Base-by-base conservation (phyloP, 2,113 vertebrate genomes). In the Xiphophorus hellerii region DNA sequence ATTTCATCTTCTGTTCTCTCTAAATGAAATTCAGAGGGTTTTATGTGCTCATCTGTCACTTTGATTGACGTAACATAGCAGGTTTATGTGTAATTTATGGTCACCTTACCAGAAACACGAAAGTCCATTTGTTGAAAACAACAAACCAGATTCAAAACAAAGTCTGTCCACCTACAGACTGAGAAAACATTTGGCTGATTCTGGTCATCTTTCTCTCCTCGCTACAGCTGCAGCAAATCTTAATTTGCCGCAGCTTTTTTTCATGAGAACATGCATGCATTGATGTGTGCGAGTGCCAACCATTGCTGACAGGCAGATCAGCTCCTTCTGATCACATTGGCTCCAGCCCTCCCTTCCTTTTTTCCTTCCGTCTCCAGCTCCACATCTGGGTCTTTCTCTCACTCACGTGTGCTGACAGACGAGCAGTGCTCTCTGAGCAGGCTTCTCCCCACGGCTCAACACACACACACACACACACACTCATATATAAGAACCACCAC, bases 341-440 rank as follows among this genome's bases (percentile, higher is more conserved):
- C 85, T 66, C 69, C 89, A 86, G 89, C 90, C 90, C 83, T 70
- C 70, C 25, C 64, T 20, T 62, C 62, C 14, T 44, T 62, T n/a
- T 69, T 69, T 66, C 67, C 61, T 69, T 51, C 83, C 65, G 71
- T 86, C 87, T 92, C 76, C 44, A 76, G 78, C 88, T 89, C 87
- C 88, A 93, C 92, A 93, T 93, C 89, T 92, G 89, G 91, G 87
- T 86, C 89, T 90, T 71, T 86, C 77, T 91, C 78, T n/a, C 30
- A 5, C 92, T 93, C 93, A 92, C 93, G 91, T 94, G 93, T 88
- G 69, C 85, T 82, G 88, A 87, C 92, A 94, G 90, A 90, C 72
- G 88, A 92, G 88, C 80, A 63, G 90, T 83, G 86, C 75, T 35
- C 82, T 89, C 82, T 10, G 83, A 88, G 89, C 88, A 89, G 90